Evolutionary conservation across 2,888 invertebrate species (phyloP).

Genomic region (Nymphalis polychloros): DNA sequence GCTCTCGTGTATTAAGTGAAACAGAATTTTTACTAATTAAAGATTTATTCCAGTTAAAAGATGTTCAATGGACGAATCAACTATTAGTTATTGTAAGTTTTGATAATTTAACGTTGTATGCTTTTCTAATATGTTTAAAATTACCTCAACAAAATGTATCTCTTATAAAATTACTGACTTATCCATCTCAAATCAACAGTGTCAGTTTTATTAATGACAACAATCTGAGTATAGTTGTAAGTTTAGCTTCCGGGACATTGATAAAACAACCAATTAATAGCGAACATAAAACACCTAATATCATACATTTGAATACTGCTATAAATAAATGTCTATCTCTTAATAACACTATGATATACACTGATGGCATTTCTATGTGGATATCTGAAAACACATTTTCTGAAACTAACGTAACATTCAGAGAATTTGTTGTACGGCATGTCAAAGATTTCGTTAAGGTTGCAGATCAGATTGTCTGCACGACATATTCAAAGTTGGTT

Average conservation of each 20-base stretch:
- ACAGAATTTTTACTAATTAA: constrained; percentile 24
- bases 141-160: constrained; percentile 40
- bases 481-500: constrained; percentile 59
- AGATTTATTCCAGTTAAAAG: constrained; percentile 26
- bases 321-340: constrained; percentile 51
- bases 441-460: constrained; percentile 59
- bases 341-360: constrained; percentile 56
- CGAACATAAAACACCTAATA: constrained; percentile 38
- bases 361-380: constrained; percentile 67
- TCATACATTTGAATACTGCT: constrained; percentile 62
- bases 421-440: constrained; percentile 55
- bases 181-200: constrained; percentile 60
- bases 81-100: constrained; percentile 39
- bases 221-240: constrained; percentile 50
- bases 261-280: constrained; percentile 51
- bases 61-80: constrained; percentile 22
- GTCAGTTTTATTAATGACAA: constrained; percentile 48
- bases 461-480: constrained; percentile 59
- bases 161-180: constrained; percentile 54
- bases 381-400: constrained; percentile 53
- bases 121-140: constrained; percentile 23
- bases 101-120: constrained; percentile 28
- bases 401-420: constrained; percentile 47
- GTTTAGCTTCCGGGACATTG: constrained; percentile 61
- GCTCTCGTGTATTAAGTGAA: constrained; percentile 16